Evolutionary conservation across 2,797 vertebrate species (phyloP).

Genomic region (Botia almorhae): DNA sequence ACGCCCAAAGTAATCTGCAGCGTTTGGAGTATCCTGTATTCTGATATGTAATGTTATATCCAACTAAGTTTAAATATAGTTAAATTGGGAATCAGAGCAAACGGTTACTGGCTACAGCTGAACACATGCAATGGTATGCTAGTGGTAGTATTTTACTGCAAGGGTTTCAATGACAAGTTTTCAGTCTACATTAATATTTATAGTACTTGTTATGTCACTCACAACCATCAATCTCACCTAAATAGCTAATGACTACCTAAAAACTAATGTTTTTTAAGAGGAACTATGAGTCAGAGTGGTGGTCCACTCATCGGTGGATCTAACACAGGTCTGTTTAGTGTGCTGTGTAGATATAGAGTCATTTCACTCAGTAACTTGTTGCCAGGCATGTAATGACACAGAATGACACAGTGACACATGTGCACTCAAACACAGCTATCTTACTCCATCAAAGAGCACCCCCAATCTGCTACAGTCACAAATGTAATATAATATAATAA

Average conservation of each 20-base stretch:
- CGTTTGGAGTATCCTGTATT: conserved; percentile 76
- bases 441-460: conserved; percentile 10
- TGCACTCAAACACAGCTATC: conserved; percentile 29
- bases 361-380: conserved; percentile 31
- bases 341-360: too few relatives aligned
- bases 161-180: conserved; percentile 6
- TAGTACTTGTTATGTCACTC: conserved; percentile 7
- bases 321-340: conserved; percentile 42
- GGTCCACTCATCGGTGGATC: conserved; percentile 1
- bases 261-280: too few relatives aligned
- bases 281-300: neutral
- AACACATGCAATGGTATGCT: neutral
- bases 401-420: conserved; percentile 55
- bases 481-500: too few relatives aligned
- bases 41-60: conserved; percentile 84
- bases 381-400: conserved; percentile 23
- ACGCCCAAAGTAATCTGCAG: conserved; percentile 81
- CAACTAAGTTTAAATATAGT: conserved; percentile 81
- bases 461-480: too few relatives aligned
- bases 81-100: conserved; percentile 37
- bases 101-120: neutral
- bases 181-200: conserved; percentile 6
- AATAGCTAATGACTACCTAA: neutral
- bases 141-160: conserved; percentile 9
- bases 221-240: neutral